A percentile compares a stretch with the other conserved stretches of the same genome.
These are phyloP conservation scores for Isurus oxyrinchus DNA, from an alignment of 2,113 vertebrate genomes.

Conservation along the genomic window DNA sequence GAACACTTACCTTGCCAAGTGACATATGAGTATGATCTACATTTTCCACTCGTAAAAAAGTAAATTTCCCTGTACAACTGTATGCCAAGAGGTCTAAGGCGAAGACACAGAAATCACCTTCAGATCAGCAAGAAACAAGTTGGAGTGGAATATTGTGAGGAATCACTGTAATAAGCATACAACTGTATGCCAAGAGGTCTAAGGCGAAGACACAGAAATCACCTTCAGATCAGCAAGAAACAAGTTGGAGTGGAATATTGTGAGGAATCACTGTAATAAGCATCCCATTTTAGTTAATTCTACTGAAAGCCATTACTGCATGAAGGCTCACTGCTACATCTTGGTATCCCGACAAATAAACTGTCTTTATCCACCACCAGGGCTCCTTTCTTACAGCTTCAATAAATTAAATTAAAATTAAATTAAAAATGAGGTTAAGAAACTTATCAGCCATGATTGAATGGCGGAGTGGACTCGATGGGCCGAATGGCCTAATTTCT, in stretches of 20 bases:
- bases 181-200: background rate
- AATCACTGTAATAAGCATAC: background rate
- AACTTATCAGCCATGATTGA: too few species aligned
- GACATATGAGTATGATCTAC: background rate
- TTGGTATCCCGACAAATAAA: background rate
- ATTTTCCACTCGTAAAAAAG: background rate
- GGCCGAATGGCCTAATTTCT: too few species aligned
- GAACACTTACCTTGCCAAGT: background rate
- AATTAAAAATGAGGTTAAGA: too few species aligned
- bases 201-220: background rate
- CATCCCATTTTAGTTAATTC: background rate
- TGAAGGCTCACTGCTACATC: background rate
- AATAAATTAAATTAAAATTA: background rate
- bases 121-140: background rate
- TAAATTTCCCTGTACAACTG: background rate
- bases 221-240: background rate
- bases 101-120: background rate
- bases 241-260: constrained; percentile 5
- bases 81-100: background rate
- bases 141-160: constrained; percentile 10
- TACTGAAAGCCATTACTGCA: background rate
- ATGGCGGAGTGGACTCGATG: too few species aligned
- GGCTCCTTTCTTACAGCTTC: background rate
- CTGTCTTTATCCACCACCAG: background rate
- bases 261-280: background rate